Evolutionary conservation across 2,113 vertebrate genomes (phyloP).

Genomic region (Leucopternis melanops): DNA sequence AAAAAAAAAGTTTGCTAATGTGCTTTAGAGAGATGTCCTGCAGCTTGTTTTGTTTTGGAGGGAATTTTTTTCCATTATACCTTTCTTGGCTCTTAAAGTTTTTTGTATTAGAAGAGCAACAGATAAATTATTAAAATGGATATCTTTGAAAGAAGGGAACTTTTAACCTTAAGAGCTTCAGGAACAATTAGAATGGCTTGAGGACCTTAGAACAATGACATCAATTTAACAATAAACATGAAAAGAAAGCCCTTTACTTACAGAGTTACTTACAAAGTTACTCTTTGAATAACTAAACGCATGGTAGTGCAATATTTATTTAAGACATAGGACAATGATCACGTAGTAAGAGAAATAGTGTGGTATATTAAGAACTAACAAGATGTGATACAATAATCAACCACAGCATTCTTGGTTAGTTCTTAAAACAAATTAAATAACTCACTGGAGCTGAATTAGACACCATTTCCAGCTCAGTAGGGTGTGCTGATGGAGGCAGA

Average conservation of each 20-base stretch:
- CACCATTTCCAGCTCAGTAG: accelerated
- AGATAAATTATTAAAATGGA: conserved; percentile 1
- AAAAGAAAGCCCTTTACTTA: not conserved
- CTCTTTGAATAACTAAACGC: not conserved
- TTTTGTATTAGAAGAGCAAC: conserved; percentile 63
- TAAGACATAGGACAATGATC: not conserved
- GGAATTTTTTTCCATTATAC: conserved; percentile 49
- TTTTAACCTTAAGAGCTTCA: not conserved
- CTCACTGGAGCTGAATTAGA: not conserved
- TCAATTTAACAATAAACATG: not conserved
- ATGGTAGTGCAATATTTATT: not conserved
- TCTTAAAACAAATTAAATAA: not conserved
- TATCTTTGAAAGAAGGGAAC: not conserved
- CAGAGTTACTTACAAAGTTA: not conserved
- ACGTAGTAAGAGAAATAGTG: not conserved
- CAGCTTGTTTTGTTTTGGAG: not conserved
- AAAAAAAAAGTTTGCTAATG: not conserved
- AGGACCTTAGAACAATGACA: not conserved
- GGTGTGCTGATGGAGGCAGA: not conserved
- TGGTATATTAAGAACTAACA: not conserved
- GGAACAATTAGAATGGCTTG: not conserved
- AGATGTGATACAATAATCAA: not conserved
- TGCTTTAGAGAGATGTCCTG: not conserved
- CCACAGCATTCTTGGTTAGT: not conserved
- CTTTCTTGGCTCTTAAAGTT: conserved; percentile 91